A percentile compares a stretch with the other conserved stretches of the same genome.
phyloP scores from a whole-genome alignment of 1,140 invertebrate species.

The Anastrepha ludens region DNA sequence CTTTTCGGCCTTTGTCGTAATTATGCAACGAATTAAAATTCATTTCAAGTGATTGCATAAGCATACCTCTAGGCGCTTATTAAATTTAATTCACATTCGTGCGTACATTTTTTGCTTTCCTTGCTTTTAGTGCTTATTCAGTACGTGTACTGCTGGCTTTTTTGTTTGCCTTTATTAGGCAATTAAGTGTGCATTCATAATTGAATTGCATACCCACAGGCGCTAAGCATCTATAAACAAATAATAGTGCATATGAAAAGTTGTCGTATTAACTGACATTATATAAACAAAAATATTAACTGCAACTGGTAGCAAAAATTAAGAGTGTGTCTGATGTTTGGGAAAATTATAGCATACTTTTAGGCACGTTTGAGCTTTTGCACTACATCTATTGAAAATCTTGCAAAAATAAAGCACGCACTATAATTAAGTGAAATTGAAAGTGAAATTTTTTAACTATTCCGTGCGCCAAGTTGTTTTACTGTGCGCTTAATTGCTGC shows the following conservation, averaged over 20 bases:
- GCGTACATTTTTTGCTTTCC: neutral
- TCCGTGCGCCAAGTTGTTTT: neutral
- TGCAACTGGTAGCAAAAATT: neutral
- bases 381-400: neutral
- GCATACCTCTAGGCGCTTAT: slow-evolving; percentile 5
- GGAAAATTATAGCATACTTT: neutral
- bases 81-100: neutral
- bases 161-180: no score
- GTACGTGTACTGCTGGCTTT: no score
- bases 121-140: neutral
- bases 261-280: neutral
- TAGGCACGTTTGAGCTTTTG: neutral
- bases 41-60: neutral
- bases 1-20: neutral
- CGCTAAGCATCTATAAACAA: neutral
- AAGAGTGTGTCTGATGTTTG: neutral
- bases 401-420: no score
- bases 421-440: no score
- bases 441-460: no score
- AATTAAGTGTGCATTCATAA: neutral
- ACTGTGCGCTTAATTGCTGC: neutral
- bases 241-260: neutral
- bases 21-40: neutral
- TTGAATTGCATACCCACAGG: neutral
- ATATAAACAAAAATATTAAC: neutral